Evolutionary conservation across 37 sponge, comb jelly and placozoan genomes (phyloP).

Genomic region (Spongilla lacustris): DNA sequence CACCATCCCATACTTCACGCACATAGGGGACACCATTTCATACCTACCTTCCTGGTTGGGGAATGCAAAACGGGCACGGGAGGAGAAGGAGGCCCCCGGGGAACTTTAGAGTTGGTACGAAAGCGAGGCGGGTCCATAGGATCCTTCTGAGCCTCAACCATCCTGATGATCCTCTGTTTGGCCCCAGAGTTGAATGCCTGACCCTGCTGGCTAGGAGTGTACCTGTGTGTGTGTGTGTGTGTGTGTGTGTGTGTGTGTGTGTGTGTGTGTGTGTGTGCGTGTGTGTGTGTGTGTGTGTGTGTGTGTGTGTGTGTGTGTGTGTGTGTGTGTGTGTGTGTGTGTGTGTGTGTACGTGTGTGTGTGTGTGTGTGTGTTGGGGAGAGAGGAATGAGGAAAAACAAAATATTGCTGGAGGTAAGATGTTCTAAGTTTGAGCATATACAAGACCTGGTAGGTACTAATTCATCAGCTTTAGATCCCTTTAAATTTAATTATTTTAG

Average conservation of each 20-base stretch:
- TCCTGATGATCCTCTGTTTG: slow-evolving; percentile 96
- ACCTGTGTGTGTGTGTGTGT: slow-evolving; percentile 35
- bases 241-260: no score
- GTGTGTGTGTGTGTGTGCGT: no score
- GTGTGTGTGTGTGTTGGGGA: background rate
- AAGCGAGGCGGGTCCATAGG: slow-evolving; percentile 97
- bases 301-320: no score
- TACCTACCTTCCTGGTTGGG: slow-evolving; percentile 85
- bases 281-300: no score
- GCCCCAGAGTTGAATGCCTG: slow-evolving; percentile 88
- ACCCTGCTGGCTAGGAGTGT: slow-evolving; percentile 96
- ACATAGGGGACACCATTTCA: no score
- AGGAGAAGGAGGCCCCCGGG: slow-evolving; percentile 97
- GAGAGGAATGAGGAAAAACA: no score
- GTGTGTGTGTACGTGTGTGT: background rate
- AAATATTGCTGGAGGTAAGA: no score
- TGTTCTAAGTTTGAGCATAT: no score
- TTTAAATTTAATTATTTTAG: no score
- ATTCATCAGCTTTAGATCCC: no score
- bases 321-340: background rate
- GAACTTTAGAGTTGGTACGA: slow-evolving; percentile 94
- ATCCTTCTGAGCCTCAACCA: slow-evolving; percentile 98
- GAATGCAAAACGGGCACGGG: slow-evolving; percentile 98
- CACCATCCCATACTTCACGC: no score
- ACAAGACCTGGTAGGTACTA: no score